These are phyloP conservation scores for Merodon equestris DNA, from an alignment of 2,888 invertebrate genomes.

Conservation along the genomic window DNA sequence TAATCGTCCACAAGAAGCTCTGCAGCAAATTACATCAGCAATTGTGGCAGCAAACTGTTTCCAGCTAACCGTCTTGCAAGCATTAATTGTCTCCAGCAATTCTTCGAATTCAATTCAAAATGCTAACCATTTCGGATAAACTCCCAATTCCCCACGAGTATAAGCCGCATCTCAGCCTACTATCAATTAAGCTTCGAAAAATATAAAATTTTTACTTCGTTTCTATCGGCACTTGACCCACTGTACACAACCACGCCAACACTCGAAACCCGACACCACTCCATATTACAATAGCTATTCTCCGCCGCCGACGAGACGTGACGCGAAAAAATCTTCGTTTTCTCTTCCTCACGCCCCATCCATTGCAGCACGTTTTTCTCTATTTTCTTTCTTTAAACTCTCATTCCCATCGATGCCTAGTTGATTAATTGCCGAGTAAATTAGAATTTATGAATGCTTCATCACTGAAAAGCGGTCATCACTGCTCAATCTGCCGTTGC, in stretches of 20 bases:
- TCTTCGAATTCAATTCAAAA: no score
- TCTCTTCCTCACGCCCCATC: constrained; percentile 20
- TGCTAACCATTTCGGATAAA: no score
- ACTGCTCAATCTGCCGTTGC: constrained; percentile 11
- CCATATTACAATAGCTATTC: constrained; percentile 43
- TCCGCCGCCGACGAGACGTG: constrained; percentile 40
- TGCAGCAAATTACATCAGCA: no score
- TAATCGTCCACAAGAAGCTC: no score
- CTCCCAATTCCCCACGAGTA: no score
- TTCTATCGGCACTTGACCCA: constrained; percentile 30
- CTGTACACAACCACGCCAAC: constrained; percentile 28
- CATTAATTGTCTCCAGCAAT: no score
- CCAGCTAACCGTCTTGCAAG: no score
- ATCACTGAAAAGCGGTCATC: constrained; percentile 45
- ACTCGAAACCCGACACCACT: constrained; percentile 25
- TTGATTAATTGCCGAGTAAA: constrained; percentile 64
- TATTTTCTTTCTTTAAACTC: constrained; percentile 14
- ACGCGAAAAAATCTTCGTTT: constrained; percentile 23
- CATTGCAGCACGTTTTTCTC: not conserved
- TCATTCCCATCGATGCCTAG: constrained; percentile 51
- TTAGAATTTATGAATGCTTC: constrained; percentile 60
- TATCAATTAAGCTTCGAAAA: no score
- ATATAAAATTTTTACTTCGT: not conserved
- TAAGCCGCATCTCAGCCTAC: no score
- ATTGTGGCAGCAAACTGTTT: no score